Evolutionary conservation across 2,888 invertebrate species (phyloP), one percentile per base, ranked within the genome.

Genomic region (Drosophila setosimentum): DNA sequence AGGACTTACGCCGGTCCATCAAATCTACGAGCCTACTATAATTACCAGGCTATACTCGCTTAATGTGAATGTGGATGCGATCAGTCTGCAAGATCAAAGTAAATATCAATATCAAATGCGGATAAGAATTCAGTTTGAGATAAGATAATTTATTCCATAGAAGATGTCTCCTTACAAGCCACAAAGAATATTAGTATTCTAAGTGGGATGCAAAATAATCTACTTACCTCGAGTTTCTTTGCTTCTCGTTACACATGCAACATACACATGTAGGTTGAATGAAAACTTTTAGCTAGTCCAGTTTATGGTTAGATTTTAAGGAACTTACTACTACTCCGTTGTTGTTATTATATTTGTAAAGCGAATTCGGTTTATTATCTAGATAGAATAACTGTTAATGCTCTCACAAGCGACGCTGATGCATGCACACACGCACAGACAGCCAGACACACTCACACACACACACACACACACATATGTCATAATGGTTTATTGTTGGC

Each of bases 311-410:
- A 21, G 45, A 13, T 21, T 45, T 16, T 21, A 21, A 13, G 21
- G 13, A 21, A 30, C 13, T 29, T 21, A n/a, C 4, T 16, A 18
- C 16, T 30, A 37, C 10, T 37, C 37, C 18, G 10, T 45, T 45
- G 21, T 16, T 51, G 2, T 51, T 29, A 11, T 58, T 35, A 40
- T 48, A n/a, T 42, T 24, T n/a, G 54, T 40, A 79, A 71, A 68
- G 75, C 71, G 66, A 72, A 74, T 78, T 80, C 71, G 70, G 78
- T 68, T 81, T 74, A 82, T 72, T 69, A 78, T 78, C 77, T 78
- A 66, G 70, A 68, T 60, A 59, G 65, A 67, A 63, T 63, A 75
- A 49, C 76, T 71, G 60, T 61, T 79, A 79, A 67, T 61, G 76
- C 62, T 71, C 35, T 71, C 49, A 74, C 50, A 70, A 65, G 73